Percentiles rank a stretch among this genome's conserved stretches.
phyloP scores from a whole-genome alignment of 2,113 vertebrate genomes.

The Corythaixoides concolor region DNA sequence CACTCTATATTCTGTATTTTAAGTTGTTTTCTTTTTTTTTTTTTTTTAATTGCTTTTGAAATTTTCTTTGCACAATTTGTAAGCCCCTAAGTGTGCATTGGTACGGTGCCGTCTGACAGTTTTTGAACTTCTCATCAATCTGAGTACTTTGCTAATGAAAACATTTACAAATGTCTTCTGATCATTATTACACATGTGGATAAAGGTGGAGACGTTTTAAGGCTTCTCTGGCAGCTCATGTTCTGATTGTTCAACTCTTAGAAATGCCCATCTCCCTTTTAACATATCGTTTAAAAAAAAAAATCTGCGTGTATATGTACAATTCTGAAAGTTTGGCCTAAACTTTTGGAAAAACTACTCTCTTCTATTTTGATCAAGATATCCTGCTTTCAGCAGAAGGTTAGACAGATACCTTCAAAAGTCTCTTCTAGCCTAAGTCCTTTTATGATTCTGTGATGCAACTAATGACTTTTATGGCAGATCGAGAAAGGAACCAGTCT shows the following conservation, averaged over 20 bases:
- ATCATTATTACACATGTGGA: not conserved
- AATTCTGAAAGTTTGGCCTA: not conserved
- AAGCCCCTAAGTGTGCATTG: not conserved
- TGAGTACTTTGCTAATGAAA: not conserved
- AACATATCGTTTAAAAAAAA: not conserved
- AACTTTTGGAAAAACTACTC: not conserved
- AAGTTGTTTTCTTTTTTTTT: not conserved
- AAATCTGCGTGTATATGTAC: too few species aligned
- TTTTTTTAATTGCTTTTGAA: not conserved
- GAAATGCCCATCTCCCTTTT: not conserved
- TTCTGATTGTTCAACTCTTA: not conserved
- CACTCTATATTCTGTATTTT: not conserved
- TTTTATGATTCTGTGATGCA: not conserved
- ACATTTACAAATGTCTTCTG: not conserved
- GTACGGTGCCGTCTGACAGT: not conserved
- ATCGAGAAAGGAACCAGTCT: not conserved
- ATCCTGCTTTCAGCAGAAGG: not conserved
- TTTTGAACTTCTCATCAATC: not conserved
- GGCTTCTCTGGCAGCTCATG: not conserved
- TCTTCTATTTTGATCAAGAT: not conserved
- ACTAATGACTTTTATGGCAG: not conserved
- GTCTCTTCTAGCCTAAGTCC: not conserved
- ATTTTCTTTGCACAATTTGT: not conserved
- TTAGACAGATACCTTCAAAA: not conserved
- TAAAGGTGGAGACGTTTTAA: not conserved